These are phyloP conservation scores for Alouatta palliata DNA, from an alignment of 2,113 vertebrate genomes.

Conservation along the genomic window DNA sequence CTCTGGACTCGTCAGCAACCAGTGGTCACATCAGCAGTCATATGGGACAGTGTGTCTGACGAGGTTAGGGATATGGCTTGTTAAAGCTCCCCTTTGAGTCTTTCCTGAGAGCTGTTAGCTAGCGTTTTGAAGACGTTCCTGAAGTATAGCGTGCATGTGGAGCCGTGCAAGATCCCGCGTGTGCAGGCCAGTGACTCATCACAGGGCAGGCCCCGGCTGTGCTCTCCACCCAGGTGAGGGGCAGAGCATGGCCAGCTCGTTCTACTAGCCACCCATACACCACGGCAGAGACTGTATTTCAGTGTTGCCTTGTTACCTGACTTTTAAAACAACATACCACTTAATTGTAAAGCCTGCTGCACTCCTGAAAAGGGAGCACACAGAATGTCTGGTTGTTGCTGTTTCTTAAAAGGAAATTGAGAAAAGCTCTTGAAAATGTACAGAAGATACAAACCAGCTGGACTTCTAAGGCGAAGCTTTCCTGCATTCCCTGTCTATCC, in stretches of 20 bases:
- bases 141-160: neutral
- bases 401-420: slow-evolving; percentile 7
- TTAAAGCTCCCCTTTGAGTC: neutral
- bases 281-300: neutral
- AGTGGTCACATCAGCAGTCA: neutral
- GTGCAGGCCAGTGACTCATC: neutral
- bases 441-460: neutral
- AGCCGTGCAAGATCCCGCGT: neutral
- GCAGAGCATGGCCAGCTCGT: neutral
- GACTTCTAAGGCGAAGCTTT: neutral
- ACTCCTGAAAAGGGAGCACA: slow-evolving; percentile 18
- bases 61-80: slow-evolving; percentile 15
- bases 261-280: rapidly evolving
- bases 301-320: neutral
- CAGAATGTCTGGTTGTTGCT: neutral
- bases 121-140: neutral
- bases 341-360: neutral
- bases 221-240: neutral
- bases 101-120: slow-evolving; percentile 3
- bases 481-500: neutral
- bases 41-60: neutral
- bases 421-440: slow-evolving; percentile 42
- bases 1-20: neutral
- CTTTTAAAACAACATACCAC: neutral
- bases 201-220: neutral